phyloP scores from a whole-genome alignment of 1,140 invertebrate species.

The Bombus huntii region DNA sequence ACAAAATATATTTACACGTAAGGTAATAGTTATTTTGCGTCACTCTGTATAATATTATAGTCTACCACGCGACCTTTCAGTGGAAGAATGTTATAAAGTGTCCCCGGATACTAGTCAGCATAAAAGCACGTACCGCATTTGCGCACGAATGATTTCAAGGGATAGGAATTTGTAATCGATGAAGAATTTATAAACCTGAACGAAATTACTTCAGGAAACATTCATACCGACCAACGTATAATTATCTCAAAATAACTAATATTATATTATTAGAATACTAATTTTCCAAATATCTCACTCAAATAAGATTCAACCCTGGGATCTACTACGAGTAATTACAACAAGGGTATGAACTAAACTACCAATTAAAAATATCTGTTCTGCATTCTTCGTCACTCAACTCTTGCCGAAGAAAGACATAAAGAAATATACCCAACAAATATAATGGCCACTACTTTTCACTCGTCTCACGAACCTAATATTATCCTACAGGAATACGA shows the following conservation, averaged over 20 bases:
- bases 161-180: slow-evolving; percentile 42
- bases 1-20: no score
- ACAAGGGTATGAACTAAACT: no score
- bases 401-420: no score
- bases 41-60: background rate
- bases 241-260: no score
- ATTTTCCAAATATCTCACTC: background rate
- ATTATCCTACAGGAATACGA: slow-evolving; percentile 77
- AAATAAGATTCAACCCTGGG: background rate
- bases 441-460: background rate
- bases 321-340: background rate
- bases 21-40: background rate
- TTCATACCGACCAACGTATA: no score
- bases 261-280: no score
- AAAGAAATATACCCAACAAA: no score
- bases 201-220: no score
- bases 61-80: background rate
- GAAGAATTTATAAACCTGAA: slow-evolving; percentile 6
- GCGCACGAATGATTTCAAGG: slow-evolving; percentile 27
- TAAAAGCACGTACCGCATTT: background rate
- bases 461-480: background rate
- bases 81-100: background rate
- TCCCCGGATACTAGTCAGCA: background rate
- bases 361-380: no score
- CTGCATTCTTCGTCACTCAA: no score